Percentiles rank a stretch among this genome's conserved stretches.
Conservation (phyloP, 2,888 invertebrate genomes). For the Hylaea fasciaria region DNA sequence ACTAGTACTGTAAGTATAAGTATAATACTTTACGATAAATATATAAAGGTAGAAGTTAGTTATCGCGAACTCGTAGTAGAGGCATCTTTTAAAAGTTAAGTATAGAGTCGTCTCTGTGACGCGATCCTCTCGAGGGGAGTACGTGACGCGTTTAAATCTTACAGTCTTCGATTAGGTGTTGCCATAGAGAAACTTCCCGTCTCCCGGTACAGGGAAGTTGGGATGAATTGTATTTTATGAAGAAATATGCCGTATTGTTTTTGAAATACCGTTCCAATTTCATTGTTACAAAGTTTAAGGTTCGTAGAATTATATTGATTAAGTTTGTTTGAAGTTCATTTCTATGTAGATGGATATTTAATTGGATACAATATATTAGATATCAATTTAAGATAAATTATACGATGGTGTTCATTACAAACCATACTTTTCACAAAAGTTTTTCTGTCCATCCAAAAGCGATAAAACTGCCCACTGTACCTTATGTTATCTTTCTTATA, state of each 20-base stretch:
- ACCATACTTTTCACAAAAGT: too few species aligned
- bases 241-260: neutral
- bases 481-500: too few species aligned
- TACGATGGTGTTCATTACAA: too few species aligned
- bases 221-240: conserved; percentile 9
- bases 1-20: too few species aligned
- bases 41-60: too few species aligned
- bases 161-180: conserved; percentile 56
- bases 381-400: too few species aligned
- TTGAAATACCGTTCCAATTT: neutral
- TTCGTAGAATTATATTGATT: neutral
- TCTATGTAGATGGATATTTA: too few species aligned
- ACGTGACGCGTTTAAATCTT: conserved; percentile 67
- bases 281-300: neutral
- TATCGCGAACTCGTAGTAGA: conserved; percentile 32
- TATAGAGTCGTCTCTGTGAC: conserved; percentile 35
- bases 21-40: too few species aligned
- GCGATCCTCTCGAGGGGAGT: conserved; percentile 48
- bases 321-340: too few species aligned
- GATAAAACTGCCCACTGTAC: too few species aligned
- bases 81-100: conserved; percentile 46
- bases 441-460: too few species aligned
- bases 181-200: conserved; percentile 21
- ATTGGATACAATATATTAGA: too few species aligned
- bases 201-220: conserved; percentile 8